Conservation (phyloP, 2,113 vertebrate species). For the Sylvietta virens region DNA sequence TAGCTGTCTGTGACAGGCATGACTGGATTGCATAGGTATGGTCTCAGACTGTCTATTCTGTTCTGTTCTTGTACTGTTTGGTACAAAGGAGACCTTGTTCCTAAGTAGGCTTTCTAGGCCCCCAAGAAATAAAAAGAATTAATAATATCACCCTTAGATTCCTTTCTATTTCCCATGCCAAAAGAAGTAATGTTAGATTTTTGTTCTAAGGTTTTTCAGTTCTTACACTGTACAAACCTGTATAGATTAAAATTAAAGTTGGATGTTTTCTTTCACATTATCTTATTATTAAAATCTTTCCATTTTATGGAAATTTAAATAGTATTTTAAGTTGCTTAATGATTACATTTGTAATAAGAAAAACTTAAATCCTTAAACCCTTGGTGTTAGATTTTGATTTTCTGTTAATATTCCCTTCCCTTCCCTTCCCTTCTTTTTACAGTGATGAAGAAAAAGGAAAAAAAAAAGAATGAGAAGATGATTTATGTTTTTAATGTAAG, state of each 20-base stretch:
- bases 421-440: neutral
- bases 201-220: neutral
- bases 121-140: neutral
- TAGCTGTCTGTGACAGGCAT: neutral
- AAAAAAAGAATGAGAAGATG: neutral
- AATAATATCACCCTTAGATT: neutral
- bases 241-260: neutral
- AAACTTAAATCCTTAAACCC: neutral
- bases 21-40: neutral
- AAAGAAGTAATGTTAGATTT: neutral
- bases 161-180: neutral
- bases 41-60: neutral
- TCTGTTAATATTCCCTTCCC: neutral
- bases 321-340: neutral
- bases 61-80: neutral
- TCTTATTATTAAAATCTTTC: neutral
- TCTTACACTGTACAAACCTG: neutral
- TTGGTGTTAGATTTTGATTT: neutral
- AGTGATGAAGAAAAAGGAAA: neutral
- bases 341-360: neutral
- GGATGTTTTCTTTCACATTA: neutral
- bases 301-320: neutral
- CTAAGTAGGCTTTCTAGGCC: neutral
- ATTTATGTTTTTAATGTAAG: neutral
- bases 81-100: conserved; percentile 25